These are phyloP conservation scores for Sinonovacula constricta DNA, from an alignment of 1,140 invertebrate genomes.

Conservation along the genomic window DNA sequence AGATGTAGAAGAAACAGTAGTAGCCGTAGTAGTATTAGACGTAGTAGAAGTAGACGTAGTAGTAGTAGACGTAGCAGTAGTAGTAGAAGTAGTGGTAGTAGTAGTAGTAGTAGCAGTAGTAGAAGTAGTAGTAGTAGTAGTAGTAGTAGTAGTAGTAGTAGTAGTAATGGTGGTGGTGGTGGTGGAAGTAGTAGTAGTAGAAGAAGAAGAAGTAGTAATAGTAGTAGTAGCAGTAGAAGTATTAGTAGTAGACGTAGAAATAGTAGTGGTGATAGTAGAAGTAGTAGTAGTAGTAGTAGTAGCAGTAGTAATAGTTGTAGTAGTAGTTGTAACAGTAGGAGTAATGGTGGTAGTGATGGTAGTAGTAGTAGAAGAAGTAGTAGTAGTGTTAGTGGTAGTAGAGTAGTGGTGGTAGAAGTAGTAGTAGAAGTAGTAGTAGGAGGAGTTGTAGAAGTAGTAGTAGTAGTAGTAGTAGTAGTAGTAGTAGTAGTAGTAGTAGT, in stretches of 20 bases:
- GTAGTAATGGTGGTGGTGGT: conserved; percentile 30
- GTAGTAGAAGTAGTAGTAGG: conserved; percentile 36
- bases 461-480: conserved; percentile 11
- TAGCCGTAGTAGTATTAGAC: too few species aligned
- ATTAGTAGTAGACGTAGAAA: too few species aligned
- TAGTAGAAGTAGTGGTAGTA: conserved; percentile 31
- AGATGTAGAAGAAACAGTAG: conserved; percentile 30
- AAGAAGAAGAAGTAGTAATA: conserved; percentile 28
- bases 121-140: conserved; percentile 53
- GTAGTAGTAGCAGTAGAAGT: conserved; percentile 42
- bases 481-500: conserved; percentile 25
- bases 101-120: conserved; percentile 24
- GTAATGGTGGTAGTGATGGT: conserved; percentile 49
- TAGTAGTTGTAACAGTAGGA: too few species aligned
- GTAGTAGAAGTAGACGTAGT: too few species aligned
- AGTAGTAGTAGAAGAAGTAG: conserved; percentile 53
- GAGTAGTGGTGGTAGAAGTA: too few species aligned
- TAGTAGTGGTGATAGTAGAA: too few species aligned
- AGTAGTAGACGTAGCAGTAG: too few species aligned
- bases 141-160: conserved; percentile 43
- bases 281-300: too few species aligned
- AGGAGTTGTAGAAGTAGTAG: conserved; percentile 9
- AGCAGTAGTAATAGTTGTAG: too few species aligned
- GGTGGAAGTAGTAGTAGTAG: conserved; percentile 25
- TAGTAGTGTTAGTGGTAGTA: too few species aligned